These are phyloP conservation scores for Nipponia nippon DNA, from an alignment of 2,113 vertebrate species.

Conservation along the genomic window DNA sequence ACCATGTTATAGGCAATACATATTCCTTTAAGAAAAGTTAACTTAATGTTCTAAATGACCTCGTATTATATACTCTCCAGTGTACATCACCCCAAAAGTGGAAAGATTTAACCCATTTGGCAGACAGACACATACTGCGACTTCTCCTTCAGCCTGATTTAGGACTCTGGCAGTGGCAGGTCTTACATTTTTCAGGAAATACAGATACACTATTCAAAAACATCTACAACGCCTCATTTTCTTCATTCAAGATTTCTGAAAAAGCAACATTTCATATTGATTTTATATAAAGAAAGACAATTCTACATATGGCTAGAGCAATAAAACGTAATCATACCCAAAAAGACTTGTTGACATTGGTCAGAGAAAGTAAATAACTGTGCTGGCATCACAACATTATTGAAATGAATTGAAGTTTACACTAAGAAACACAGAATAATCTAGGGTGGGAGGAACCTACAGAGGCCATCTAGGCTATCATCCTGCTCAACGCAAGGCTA, in stretches of 20 bases:
- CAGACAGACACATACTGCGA: not conserved
- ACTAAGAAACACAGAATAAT: not conserved
- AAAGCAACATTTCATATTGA: not conserved
- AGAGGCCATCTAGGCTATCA: not conserved
- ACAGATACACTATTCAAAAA: not conserved
- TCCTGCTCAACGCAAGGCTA: not conserved
- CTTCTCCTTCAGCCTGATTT: not conserved
- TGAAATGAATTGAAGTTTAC: not conserved
- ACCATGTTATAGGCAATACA: not conserved
- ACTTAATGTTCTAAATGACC: not conserved
- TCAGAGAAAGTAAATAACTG: not conserved
- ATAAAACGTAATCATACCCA: not conserved
- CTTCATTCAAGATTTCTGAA: not conserved
- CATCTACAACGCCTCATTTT: not conserved
- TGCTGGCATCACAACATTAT: not conserved
- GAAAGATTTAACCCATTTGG: constrained; percentile 24
- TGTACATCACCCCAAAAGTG: not conserved
- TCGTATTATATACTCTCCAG: not conserved
- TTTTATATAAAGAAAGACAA: not conserved
- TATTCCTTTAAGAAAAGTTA: not conserved
- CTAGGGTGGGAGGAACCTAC: not conserved
- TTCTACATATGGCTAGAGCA: not conserved
- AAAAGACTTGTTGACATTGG: not conserved
- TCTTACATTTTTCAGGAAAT: not conserved
- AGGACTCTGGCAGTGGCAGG: not conserved